These are phyloP conservation scores for Agraylea sexmaculata DNA, from an alignment of 1,140 invertebrate genomes.

Conservation along the genomic window DNA sequence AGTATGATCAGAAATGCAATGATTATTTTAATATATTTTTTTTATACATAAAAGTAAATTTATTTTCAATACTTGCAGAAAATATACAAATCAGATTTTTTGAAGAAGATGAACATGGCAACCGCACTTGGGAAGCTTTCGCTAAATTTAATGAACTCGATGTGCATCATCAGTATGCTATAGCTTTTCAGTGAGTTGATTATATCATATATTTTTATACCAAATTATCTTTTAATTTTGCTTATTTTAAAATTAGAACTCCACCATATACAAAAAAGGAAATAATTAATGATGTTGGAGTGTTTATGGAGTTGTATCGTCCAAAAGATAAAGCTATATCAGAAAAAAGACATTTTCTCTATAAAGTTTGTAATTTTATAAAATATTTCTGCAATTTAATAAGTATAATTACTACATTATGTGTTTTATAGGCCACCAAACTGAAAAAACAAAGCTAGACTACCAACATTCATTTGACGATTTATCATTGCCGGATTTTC, in stretches of 20 bases:
- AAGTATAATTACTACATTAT: too few relatives aligned
- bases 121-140: conserved; percentile 57
- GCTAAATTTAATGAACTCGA: conserved; percentile 71
- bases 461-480: too few relatives aligned
- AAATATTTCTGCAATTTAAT: too few relatives aligned
- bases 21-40: conserved; percentile 6
- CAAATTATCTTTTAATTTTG: too few relatives aligned
- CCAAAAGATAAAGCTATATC: conserved; percentile 64
- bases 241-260: too few relatives aligned
- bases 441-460: too few relatives aligned
- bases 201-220: too few relatives aligned
- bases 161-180: conserved; percentile 83
- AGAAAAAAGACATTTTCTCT: conserved; percentile 52
- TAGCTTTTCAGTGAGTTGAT: conserved; percentile 61
- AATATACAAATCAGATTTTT: conserved; percentile 76
- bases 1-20: conserved; percentile 44
- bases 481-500: too few relatives aligned
- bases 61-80: conserved; percentile 44
- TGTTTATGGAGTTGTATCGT: conserved; percentile 65
- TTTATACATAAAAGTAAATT: conserved; percentile 11
- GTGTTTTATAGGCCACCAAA: too few relatives aligned
- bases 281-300: conserved; percentile 52
- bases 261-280: conserved; percentile 57
- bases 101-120: conserved; percentile 52
- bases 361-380: conserved; percentile 37